Conservation (phyloP, 2,888 invertebrate species). For the Cybosia mesomella region DNA sequence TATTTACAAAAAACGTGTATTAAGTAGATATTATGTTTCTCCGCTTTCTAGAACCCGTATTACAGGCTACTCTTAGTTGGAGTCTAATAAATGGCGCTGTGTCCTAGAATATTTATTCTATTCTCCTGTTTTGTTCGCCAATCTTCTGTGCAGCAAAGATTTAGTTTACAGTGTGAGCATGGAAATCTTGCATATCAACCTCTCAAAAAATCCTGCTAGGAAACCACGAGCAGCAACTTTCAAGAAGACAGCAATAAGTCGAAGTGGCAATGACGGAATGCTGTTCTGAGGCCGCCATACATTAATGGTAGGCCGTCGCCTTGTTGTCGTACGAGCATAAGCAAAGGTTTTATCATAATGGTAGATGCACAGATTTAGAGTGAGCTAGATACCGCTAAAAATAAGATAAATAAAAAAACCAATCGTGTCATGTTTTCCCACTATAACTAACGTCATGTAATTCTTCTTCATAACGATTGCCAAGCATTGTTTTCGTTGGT, state of each 20-base stretch:
- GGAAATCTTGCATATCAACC: background rate
- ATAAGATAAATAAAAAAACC: background rate
- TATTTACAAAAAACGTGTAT: too few relatives aligned
- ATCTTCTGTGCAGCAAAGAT: background rate
- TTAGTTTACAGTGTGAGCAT: background rate
- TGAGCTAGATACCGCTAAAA: background rate
- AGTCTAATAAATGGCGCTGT: too few relatives aligned
- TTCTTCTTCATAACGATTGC: too few relatives aligned
- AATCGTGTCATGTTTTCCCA: background rate
- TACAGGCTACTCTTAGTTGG: too few relatives aligned
- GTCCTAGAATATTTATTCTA: background rate
- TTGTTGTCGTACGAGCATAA: background rate
- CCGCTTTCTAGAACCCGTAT: too few relatives aligned
- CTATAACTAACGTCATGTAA: too few relatives aligned
- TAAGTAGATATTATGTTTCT: too few relatives aligned
- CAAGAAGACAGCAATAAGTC: constrained; percentile 6
- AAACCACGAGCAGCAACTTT: constrained; percentile 1
- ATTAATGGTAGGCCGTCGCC: constrained; percentile 26
- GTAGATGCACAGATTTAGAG: background rate
- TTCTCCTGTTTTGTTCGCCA: background rate
- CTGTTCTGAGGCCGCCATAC: constrained; percentile 19
- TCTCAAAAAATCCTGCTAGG: background rate
- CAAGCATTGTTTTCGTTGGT: too few relatives aligned
- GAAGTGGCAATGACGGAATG: constrained; percentile 7
- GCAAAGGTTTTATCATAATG: constrained; percentile 9